Evolutionary conservation across 2,113 vertebrate genomes (phyloP).

Genomic region (Sprattus sprattus): DNA sequence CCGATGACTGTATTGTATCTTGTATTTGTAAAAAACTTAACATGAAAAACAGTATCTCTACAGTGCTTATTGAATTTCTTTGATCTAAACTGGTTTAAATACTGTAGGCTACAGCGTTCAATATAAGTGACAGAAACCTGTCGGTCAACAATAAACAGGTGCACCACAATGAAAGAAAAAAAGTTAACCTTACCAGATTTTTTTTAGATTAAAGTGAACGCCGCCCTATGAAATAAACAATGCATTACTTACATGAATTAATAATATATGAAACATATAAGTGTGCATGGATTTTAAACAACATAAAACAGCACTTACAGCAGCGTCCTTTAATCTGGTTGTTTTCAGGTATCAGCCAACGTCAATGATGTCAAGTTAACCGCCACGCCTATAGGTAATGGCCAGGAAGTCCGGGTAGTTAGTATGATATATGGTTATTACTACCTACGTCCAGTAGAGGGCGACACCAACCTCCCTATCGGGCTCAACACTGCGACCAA

Average conservation of each 20-base stretch:
- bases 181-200: slow-evolving; percentile 60
- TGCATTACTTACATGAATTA: slow-evolving; percentile 29
- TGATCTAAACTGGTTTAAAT: neutral
- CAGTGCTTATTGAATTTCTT: neutral
- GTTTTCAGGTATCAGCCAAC: slow-evolving; percentile 64
- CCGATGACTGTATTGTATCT: neutral
- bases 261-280: neutral
- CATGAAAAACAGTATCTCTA: neutral
- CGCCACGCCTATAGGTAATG: slow-evolving; percentile 62
- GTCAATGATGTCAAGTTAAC: slow-evolving; percentile 2
- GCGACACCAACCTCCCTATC: neutral
- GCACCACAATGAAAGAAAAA: slow-evolving; percentile 25
- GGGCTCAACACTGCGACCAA: no score
- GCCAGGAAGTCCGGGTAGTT: slow-evolving; percentile 41
- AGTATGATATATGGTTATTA: no score
- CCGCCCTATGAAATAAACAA: slow-evolving; percentile 71
- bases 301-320: slow-evolving; percentile 66
- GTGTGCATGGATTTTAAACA: neutral
- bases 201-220: slow-evolving; percentile 72
- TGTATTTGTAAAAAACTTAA: neutral
- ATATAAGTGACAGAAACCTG: slow-evolving; percentile 14
- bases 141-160: slow-evolving; percentile 49
- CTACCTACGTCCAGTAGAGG: slow-evolving; percentile 33
- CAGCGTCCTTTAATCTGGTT: slow-evolving; percentile 77
- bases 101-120: neutral